Conservation (phyloP, 1,140 invertebrate species). For the Microplitis demolitor region DNA sequence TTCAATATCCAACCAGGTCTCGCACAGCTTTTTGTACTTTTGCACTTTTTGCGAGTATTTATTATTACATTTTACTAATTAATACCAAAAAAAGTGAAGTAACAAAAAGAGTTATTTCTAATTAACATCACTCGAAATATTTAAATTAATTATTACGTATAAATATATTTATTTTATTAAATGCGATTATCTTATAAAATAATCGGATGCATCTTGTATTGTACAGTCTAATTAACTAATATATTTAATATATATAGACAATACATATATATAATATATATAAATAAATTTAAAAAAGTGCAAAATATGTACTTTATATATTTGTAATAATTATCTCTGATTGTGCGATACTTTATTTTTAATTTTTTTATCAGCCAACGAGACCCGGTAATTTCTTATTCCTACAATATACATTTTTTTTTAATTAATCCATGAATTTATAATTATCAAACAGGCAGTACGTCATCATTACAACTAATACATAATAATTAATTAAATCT, state of each 20-base stretch:
- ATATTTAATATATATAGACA: neutral
- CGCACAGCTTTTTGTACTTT: conserved; percentile 49
- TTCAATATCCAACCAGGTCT: conserved; percentile 48
- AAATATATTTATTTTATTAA: neutral
- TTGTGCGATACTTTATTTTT: neutral
- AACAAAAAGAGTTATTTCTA: neutral
- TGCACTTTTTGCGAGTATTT: conserved; percentile 31
- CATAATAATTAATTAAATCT: too few relatives aligned
- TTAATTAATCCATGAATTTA: too few relatives aligned
- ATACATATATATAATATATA: neutral
- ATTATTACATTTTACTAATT: conserved; percentile 7
- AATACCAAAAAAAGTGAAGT: neutral
- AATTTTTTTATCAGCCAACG: conserved; percentile 35
- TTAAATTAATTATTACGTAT: neutral
- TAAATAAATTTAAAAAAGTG: conserved; percentile 6
- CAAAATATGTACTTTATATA: neutral
- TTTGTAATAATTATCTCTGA: too few relatives aligned
- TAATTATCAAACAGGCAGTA: too few relatives aligned
- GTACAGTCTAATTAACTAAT: neutral
- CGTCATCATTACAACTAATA: too few relatives aligned
- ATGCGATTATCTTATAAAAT: neutral
- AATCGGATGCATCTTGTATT: conserved; percentile 28
- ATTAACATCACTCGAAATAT: neutral
- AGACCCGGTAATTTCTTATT: conserved; percentile 37
- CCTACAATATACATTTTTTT: neutral